phyloP scores from a whole-genome alignment of 2,888 invertebrate genomes.

The Lamproptera curius region DNA sequence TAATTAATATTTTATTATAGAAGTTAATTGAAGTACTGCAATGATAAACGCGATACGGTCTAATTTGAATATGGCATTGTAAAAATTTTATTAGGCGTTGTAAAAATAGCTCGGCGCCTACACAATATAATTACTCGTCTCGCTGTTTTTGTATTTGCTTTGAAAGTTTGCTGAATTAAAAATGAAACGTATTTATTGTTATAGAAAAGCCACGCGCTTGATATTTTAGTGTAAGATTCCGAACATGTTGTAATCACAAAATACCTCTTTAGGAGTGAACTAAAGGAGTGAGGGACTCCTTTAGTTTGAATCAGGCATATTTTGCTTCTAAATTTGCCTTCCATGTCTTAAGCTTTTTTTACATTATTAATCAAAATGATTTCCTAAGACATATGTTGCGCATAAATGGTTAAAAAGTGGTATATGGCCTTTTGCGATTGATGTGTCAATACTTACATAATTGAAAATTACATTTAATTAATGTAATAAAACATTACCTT shows the following conservation, averaged over 20 bases:
- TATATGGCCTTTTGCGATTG: too few relatives aligned
- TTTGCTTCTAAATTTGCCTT: too few relatives aligned
- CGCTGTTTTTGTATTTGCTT: not conserved
- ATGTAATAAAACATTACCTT: too few relatives aligned
- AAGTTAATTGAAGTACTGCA: slow-evolving; percentile 6
- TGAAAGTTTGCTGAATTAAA: not conserved
- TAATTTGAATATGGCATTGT: slow-evolving; percentile 3
- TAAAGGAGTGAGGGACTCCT: not conserved
- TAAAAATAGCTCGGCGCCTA: slow-evolving; percentile 1
- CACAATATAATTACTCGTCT: not conserved
- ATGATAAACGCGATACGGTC: not conserved
- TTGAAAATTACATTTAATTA: too few relatives aligned
- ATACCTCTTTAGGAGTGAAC: not conserved
- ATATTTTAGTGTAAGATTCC: too few relatives aligned
- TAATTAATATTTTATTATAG: not conserved
- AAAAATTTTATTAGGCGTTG: not conserved
- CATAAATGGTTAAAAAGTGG: too few relatives aligned
- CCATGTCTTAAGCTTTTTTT: too few relatives aligned
- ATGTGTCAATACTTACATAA: too few relatives aligned
- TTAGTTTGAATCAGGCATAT: not conserved
- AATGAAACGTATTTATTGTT: not conserved
- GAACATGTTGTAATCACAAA: too few relatives aligned
- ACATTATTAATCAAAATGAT: too few relatives aligned
- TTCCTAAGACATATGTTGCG: not conserved
- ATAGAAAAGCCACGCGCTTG: not conserved